A percentile compares a stretch with the other conserved stretches of the same genome.
Conservation (phyloP, 2,888 invertebrate genomes). For the Auanema sp. region DNA sequence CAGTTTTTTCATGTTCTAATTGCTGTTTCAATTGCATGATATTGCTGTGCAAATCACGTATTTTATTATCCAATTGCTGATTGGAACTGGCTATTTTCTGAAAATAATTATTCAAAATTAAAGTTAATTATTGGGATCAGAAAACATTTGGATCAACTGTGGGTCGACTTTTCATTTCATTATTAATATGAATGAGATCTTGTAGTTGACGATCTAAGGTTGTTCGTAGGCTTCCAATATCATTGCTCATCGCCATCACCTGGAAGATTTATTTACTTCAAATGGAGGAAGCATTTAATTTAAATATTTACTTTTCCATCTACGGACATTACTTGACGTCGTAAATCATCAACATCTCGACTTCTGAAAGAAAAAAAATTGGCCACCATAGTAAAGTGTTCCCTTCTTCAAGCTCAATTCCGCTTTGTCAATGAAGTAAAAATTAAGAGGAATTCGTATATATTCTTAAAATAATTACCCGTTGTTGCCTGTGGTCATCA, state of each 20-base stretch:
- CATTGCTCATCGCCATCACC: conserved; percentile 37
- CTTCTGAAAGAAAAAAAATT: conserved; percentile 25
- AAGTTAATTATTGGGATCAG: conserved; percentile 2
- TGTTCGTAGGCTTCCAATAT: conserved; percentile 32
- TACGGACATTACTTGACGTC: conserved; percentile 39
- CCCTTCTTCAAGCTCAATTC: background rate
- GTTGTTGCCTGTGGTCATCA: conserved; percentile 21
- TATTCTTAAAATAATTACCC: conserved; percentile 10
- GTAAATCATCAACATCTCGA: conserved; percentile 51
- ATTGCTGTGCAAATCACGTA: conserved; percentile 59
- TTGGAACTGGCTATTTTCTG: conserved; percentile 53
- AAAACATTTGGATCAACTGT: conserved; percentile 52
- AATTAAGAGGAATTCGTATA: background rate
- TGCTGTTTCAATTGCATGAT: conserved; percentile 50
- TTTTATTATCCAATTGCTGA: conserved; percentile 50
- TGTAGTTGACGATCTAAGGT: conserved; percentile 36
- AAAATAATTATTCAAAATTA: conserved; percentile 9
- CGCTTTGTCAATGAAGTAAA: conserved; percentile 1
- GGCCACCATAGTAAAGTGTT: background rate
- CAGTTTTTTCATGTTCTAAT: conserved; percentile 49
- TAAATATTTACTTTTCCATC: conserved; percentile 38
- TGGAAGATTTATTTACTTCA: conserved; percentile 11
- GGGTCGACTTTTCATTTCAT: conserved; percentile 46
- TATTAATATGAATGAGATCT: conserved; percentile 40
- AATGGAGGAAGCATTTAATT: background rate